A percentile compares a stretch with the other conserved stretches of the same genome.
Evolutionary conservation across 37 sponge, comb jelly and placozoan species (phyloP).

Genomic region (Amphimedon queenslandica): DNA sequence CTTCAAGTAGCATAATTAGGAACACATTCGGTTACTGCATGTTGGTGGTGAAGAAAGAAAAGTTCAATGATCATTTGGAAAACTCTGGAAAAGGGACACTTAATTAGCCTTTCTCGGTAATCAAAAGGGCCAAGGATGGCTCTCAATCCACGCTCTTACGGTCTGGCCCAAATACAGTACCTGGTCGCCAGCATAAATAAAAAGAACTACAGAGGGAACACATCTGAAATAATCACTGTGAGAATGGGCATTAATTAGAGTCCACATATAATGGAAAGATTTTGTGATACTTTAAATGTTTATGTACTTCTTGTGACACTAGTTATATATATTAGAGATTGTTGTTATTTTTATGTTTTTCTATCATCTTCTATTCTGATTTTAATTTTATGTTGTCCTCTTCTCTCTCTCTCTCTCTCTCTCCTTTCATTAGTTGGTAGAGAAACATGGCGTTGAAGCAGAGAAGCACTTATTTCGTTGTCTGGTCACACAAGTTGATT

Average conservation of each 20-base stretch:
- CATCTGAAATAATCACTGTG: conserved; percentile 72
- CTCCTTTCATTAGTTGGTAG: conserved; percentile 60
- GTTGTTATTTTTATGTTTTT: too few species aligned
- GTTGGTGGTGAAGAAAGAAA: too few species aligned
- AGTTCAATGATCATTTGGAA: too few species aligned
- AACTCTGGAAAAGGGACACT: too few species aligned
- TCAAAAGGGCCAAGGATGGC: conserved; percentile 37
- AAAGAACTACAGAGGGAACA: conserved; percentile 82
- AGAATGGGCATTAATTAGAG: neutral
- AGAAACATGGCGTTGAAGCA: conserved; percentile 82
- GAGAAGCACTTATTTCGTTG: conserved; percentile 83
- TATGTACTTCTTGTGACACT: too few species aligned
- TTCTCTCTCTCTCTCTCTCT: neutral
- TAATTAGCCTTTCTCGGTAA: too few species aligned
- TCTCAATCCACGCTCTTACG: conserved; percentile 78
- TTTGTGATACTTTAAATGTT: neutral
- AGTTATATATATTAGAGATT: too few species aligned
- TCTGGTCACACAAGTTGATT: conserved; percentile 79
- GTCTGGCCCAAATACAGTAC: conserved; percentile 78
- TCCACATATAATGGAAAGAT: conserved; percentile 8
- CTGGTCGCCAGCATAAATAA: conserved; percentile 77
- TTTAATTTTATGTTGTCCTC: neutral
- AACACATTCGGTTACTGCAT: too few species aligned
- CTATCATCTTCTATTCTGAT: too few species aligned
- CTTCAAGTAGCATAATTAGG: too few species aligned